Evolutionary conservation across 1,140 invertebrate genomes (phyloP).

Genomic region (Lepidostoma basale): DNA sequence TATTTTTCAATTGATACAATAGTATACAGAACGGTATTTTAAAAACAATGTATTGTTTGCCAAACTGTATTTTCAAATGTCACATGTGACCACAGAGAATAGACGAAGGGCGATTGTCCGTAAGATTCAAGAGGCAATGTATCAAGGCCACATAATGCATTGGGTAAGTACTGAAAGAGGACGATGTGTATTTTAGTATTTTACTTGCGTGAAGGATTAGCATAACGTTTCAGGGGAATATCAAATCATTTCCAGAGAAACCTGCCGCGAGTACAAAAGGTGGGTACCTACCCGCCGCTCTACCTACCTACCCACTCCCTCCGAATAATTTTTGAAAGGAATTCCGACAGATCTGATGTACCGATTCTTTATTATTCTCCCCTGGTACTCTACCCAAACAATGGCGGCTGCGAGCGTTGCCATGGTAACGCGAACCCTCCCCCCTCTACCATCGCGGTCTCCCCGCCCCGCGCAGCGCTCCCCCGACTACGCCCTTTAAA

Average conservation of each 20-base stretch:
- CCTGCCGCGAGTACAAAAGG: slow-evolving; percentile 1
- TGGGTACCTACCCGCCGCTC: no score
- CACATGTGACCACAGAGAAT: no score
- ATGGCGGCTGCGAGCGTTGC: slow-evolving; percentile 35
- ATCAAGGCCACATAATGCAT: no score
- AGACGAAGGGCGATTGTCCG: no score
- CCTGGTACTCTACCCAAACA: slow-evolving; percentile 26
- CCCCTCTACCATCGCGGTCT: not conserved
- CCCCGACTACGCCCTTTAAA: slow-evolving; percentile 8
- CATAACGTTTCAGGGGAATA: not conserved
- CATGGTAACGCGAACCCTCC: slow-evolving; percentile 30
- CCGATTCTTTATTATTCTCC: slow-evolving; percentile 9
- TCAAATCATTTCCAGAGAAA: not conserved
- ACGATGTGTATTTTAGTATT: no score
- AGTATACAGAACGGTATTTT: no score
- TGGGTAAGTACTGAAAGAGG: no score
- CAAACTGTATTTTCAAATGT: no score
- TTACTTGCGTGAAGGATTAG: no score
- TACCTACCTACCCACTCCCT: not conserved
- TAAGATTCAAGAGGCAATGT: no score
- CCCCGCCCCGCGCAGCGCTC: slow-evolving; percentile 4
- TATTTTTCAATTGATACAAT: no score
- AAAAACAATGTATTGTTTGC: no score
- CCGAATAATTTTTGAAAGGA: not conserved
- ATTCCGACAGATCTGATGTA: slow-evolving; percentile 24